Conservation (phyloP, 53 echinoderm and acorn worm genomes). For the Echinarachnius parma region DNA sequence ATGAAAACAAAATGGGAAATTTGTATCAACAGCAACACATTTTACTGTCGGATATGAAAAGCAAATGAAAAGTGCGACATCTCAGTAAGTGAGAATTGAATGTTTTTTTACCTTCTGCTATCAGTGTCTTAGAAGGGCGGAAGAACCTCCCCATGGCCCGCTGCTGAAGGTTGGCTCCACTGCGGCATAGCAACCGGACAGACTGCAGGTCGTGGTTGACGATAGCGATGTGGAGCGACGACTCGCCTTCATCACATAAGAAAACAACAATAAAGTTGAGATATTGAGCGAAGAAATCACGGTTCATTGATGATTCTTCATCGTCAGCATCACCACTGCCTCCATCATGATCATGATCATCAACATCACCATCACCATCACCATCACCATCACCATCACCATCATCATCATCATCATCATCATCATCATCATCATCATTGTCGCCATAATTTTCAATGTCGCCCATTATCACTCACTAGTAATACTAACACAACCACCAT, state of each 20-base stretch:
- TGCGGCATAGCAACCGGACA: slow-evolving; percentile 55
- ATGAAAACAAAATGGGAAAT: no score
- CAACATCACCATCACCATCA: background rate
- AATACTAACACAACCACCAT: no score
- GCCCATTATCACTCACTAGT: no score
- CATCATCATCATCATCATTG: background rate
- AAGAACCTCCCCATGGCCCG: slow-evolving; percentile 77
- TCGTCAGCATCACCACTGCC: no score
- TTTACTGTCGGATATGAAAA: no score
- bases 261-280: background rate
- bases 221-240: slow-evolving; percentile 68
- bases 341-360: background rate
- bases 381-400: background rate
- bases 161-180: slow-evolving; percentile 57
- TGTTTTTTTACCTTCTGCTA: no score
- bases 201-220: slow-evolving; percentile 69
- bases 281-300: background rate
- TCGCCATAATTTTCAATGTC: no score
- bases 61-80: no score
- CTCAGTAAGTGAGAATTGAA: no score
- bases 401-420: background rate
- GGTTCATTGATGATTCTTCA: no score
- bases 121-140: slow-evolving; percentile 49
- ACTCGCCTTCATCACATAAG: slow-evolving; percentile 70
- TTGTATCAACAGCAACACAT: no score